Evolutionary conservation across 92 coral and sea anemone species (phyloP), one percentile per base, ranked within the genome.

Genomic region (Siderastrea radians): DNA sequence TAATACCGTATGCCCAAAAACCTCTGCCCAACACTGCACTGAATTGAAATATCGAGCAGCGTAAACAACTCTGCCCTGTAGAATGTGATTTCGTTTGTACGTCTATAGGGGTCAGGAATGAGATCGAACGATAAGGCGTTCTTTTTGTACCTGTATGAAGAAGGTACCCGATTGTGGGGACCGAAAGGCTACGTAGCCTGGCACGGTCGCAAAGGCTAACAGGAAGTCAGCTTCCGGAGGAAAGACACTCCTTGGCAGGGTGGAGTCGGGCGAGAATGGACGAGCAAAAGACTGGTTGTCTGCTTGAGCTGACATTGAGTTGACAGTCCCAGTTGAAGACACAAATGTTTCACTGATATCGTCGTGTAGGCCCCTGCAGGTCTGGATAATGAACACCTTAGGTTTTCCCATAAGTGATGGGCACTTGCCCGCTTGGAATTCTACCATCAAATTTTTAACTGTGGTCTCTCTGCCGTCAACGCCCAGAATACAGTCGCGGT

Each of bases 331-430:
- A 68, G 59, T 1, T 79, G 84, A 17, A 15, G 38, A 45, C 5
- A 2, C 0, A 13, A 19, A 78, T n/a, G 43, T 59, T 49, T 61
- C 67, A 17, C 43, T 4, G 2, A 6, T 12, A 9, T 54, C 1
- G 6, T 14, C 49, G 2, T 7, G 65, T 0, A 4, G 0, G 8
- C 85, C 85, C 26, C 97, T 88, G 49, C 97, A 94, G 14, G 98
- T 91, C 63, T 94, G 98, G 61, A 94, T 86, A 12, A 94, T 84
- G 50, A 94, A 86, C 15, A 87, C 77, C 55, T 92, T 94, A 0
- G 98, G 98, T 50, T 94, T 94, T 44, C 86, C 81, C 43, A 69
- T 72, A 49, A 94, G 84, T 45, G 95, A 77, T 6, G 63, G 75
- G 65, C 98, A 93, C n/a, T 80, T 84, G 15, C 26, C 50, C 3